A percentile compares a stretch with the other conserved stretches of the same genome.
Evolutionary conservation across 2,888 invertebrate genomes (phyloP).

Genomic region (Trachelus iudaicus): DNA sequence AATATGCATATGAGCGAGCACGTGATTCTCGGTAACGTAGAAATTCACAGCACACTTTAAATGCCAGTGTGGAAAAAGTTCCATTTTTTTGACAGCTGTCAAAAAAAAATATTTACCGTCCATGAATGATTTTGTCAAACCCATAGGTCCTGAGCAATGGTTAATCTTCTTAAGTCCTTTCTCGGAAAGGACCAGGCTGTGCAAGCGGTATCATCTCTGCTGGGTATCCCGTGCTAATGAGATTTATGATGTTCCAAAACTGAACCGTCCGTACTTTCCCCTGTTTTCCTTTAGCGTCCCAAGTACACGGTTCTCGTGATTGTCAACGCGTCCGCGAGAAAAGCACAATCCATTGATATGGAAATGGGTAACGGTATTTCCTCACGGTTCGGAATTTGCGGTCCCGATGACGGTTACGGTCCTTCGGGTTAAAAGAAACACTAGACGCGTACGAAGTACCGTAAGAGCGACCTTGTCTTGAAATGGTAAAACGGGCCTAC

Average conservation of each 20-base stretch:
- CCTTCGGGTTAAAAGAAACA: slow-evolving; percentile 29
- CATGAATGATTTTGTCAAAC: neutral
- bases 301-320: neutral
- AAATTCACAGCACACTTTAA: neutral
- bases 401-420: slow-evolving; percentile 12
- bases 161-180: slow-evolving; percentile 43
- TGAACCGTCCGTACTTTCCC: slow-evolving; percentile 8
- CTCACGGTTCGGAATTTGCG: slow-evolving; percentile 29
- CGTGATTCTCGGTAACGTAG: neutral
- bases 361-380: neutral
- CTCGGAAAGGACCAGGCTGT: slow-evolving; percentile 25
- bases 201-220: slow-evolving; percentile 16
- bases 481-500: slow-evolving; percentile 37
- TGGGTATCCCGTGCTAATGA: slow-evolving; percentile 29
- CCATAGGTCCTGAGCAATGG: slow-evolving; percentile 17
- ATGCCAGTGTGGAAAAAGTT: neutral
- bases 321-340: slow-evolving; percentile 9
- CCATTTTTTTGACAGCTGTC: neutral
- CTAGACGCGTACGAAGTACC: slow-evolving; percentile 46
- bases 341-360: neutral
- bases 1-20: neutral
- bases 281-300: slow-evolving; percentile 5
- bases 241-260: slow-evolving; percentile 29
- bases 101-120: neutral
- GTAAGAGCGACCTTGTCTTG: slow-evolving; percentile 57